Evolutionary conservation across 2,888 invertebrate genomes (phyloP).

Genomic region (Drosophila demipolita): DNA sequence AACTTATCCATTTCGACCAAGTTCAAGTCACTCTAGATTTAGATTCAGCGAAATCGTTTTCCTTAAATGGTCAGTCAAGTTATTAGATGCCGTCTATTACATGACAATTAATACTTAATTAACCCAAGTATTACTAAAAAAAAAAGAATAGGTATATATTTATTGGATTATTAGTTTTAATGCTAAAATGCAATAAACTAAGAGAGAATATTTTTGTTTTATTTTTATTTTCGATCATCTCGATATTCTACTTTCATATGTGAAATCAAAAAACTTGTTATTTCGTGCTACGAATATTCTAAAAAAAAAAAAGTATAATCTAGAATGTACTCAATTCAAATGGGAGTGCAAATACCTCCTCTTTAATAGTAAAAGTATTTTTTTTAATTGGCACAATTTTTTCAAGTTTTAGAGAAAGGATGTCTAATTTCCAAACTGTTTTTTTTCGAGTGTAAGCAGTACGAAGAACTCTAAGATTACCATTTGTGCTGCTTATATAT

Average conservation of each 20-base stretch:
- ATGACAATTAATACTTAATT: background rate
- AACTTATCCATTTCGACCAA: background rate
- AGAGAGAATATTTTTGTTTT: background rate
- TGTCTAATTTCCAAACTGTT: background rate
- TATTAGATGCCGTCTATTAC: conserved; percentile 38
- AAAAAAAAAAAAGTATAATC: background rate
- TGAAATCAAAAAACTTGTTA: background rate
- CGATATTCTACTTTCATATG: background rate
- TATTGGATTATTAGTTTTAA: background rate
- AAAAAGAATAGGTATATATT: background rate
- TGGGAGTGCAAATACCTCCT: background rate
- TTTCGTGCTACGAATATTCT: background rate
- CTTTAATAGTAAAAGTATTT: background rate
- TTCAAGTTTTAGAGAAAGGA: background rate
- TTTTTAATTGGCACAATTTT: background rate
- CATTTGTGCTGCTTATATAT: background rate
- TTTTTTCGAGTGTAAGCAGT: background rate
- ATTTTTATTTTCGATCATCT: background rate
- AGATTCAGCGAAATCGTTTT: conserved; percentile 5
- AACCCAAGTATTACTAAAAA: background rate
- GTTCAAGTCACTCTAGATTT: conserved; percentile 3
- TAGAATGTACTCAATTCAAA: background rate
- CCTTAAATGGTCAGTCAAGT: conserved; percentile 23
- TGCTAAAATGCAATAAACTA: no score
- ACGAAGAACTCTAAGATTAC: background rate